Conservation (phyloP, 2,113 vertebrate genomes). For the Microcebus lehilahytsara region DNA sequence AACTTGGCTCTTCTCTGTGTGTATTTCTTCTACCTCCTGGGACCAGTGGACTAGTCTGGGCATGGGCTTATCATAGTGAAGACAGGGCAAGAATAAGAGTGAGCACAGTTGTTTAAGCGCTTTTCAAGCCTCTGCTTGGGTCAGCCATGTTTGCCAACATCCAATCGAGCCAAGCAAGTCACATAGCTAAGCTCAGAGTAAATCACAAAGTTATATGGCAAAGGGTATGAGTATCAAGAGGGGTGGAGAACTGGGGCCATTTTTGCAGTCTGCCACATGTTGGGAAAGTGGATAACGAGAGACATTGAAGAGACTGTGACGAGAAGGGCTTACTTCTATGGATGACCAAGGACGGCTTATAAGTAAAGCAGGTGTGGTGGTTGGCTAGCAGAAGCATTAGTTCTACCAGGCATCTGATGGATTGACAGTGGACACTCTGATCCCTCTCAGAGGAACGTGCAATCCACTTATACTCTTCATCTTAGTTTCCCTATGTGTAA, state of each 20-base stretch:
- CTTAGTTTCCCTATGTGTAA: neutral
- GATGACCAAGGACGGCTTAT: neutral
- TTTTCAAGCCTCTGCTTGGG: neutral
- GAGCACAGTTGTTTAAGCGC: neutral
- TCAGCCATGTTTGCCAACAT: neutral
- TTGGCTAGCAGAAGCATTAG: neutral
- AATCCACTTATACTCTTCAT: neutral
- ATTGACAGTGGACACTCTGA: neutral
- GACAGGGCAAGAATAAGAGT: neutral
- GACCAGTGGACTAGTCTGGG: neutral
- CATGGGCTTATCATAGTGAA: neutral
- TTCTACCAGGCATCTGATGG: neutral
- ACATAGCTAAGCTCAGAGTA: neutral
- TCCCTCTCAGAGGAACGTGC: neutral
- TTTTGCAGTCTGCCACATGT: neutral
- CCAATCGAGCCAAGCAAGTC: neutral
- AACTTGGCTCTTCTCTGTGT: neutral
- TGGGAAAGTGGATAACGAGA: neutral
- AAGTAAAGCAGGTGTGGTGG: neutral
- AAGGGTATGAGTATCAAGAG: neutral
- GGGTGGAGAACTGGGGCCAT: neutral
- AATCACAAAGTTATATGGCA: neutral
- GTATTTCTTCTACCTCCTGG: neutral
- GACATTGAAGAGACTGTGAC: neutral
- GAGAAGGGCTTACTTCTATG: neutral